Evolutionary conservation across 1,140 invertebrate species (phyloP).

Genomic region (Euura saliciscinereae): DNA sequence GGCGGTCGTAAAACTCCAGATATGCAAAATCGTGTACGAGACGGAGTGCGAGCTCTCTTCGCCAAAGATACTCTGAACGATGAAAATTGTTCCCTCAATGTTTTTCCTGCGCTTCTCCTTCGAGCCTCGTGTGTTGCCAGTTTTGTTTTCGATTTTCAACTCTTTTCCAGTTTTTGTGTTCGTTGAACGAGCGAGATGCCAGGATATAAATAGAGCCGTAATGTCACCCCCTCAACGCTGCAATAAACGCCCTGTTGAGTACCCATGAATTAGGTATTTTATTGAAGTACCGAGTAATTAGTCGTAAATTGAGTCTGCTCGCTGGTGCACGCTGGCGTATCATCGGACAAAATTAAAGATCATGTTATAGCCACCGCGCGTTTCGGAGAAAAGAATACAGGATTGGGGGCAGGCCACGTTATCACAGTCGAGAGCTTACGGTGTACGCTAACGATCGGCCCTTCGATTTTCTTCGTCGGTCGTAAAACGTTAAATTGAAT

Average conservation of each 20-base stretch:
- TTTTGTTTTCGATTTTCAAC: background rate
- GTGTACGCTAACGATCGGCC: background rate
- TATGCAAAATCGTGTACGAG: slow-evolving; percentile 35
- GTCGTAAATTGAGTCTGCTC: background rate
- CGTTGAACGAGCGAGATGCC: background rate
- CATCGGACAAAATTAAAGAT: too few relatives aligned
- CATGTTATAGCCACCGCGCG: too few relatives aligned
- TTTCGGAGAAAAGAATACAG: background rate
- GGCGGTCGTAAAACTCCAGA: slow-evolving; percentile 32
- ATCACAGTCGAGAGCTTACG: background rate
- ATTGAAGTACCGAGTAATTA: slow-evolving; percentile 3
- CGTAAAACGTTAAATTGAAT: background rate
- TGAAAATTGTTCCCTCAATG: background rate
- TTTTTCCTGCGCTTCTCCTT: background rate
- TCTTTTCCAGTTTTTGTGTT: background rate
- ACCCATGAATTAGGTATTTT: slow-evolving; percentile 5
- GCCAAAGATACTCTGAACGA: background rate
- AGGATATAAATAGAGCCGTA: background rate
- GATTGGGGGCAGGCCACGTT: too few relatives aligned
- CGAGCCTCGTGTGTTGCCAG: background rate
- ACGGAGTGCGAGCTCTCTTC: slow-evolving; percentile 31
- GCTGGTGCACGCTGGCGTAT: background rate
- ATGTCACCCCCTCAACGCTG: background rate
- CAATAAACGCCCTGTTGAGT: background rate
- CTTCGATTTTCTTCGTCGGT: background rate